Conservation (phyloP, 2,888 invertebrate species). For the Tribolium freemani region DNA sequence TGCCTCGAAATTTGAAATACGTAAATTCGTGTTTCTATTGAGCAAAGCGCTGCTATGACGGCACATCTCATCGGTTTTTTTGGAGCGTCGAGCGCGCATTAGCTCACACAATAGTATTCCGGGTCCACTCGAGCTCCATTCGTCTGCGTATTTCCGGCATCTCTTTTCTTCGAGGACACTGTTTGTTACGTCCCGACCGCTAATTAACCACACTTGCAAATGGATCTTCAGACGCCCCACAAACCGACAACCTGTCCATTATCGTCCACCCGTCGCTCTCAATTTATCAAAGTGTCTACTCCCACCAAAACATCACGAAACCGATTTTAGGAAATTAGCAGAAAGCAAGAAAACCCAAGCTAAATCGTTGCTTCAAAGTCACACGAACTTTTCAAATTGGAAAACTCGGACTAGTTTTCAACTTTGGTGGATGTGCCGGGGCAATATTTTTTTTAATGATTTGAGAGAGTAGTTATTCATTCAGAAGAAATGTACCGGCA, state of each 20-base stretch:
- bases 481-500: too few relatives aligned
- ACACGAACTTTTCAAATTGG: neutral
- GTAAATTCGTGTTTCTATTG: slow-evolving; percentile 41
- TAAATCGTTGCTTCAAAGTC: neutral
- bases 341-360: neutral
- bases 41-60: slow-evolving; percentile 47
- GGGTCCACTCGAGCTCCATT: slow-evolving; percentile 43
- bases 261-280: slow-evolving; percentile 49
- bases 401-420: slow-evolving; percentile 15
- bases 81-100: slow-evolving; percentile 42
- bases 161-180: slow-evolving; percentile 45
- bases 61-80: slow-evolving; percentile 47
- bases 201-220: slow-evolving; percentile 59
- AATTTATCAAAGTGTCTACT: slow-evolving; percentile 47
- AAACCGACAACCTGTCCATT: slow-evolving; percentile 52
- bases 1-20: neutral
- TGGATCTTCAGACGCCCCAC: slow-evolving; percentile 52
- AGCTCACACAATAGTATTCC: slow-evolving; percentile 46
- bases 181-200: slow-evolving; percentile 50
- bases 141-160: slow-evolving; percentile 46
- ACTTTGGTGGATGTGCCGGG: neutral
- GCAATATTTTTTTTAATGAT: too few relatives aligned
- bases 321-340: slow-evolving; percentile 7
- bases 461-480: too few relatives aligned
- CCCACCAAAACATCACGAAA: neutral